Base-by-base conservation (phyloP, 2,113 vertebrate species). In the Nibea coibor region DNA sequence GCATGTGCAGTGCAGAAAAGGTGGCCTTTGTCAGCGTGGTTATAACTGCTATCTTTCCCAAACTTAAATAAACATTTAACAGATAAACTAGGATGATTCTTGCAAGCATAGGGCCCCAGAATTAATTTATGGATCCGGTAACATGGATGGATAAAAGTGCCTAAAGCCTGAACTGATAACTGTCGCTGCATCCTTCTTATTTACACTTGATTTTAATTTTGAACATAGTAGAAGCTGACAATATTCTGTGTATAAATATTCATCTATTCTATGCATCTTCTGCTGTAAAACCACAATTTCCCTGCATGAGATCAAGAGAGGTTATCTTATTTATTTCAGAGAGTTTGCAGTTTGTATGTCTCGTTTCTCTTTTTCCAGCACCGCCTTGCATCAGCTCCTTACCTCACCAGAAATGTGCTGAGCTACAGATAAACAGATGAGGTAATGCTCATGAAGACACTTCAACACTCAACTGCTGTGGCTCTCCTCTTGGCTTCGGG, bases 401-500 rank as follows among this genome's bases (percentile, higher is more conserved):
- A 26, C 4, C 43, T 47, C 57, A 43, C 15, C 22, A 4, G 35
- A 61, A 51, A 58, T 48, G 19, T 31, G 58, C 47, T 11, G 28
- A 57, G 43, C 31, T 22, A 9, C 63, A 61, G 22, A 59, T 11
- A 24, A 66, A 61, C 62, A 39, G 35, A 39, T 39, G 35, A 39
- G 35, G 35, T 39, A 39, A 39, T 39, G 35, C 35, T 39, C 35
- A 39, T 39, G 35, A 39, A 39, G 31, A 19, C n/a, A 45, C 28
- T 70, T 51, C n/a, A n/a, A 16, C 22, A 31, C 50, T 65, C 61
- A 16, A 1, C 53, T 24, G n/a, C 17, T 20, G 28, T 43, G 17
- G 28, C 43, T 42, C n/a, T 26, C 59, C 15, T 35, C 53, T 72
- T 73, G 75, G 64, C 64, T 71, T 48, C 10, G 8, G 57, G 72